Base-by-base conservation (phyloP, 2,797 vertebrate genomes). In the Gambusia yucatana region DNA sequence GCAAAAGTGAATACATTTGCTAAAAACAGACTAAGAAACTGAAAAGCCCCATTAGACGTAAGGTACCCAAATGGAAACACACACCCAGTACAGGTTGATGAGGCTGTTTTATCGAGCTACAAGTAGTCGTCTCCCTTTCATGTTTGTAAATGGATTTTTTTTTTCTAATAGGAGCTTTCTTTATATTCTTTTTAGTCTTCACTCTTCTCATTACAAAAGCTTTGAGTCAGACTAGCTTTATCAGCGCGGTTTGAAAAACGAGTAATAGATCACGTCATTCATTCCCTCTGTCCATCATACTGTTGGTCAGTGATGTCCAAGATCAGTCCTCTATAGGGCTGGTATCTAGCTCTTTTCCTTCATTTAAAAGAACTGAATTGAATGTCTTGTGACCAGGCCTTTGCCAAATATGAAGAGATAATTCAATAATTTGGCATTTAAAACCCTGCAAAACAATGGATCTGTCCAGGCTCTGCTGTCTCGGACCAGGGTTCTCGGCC, bases 11-110 rank as follows among this genome's bases (percentile, higher is more conserved):
- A 93, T 91, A 71, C 81, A 81, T 83, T 79, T 87, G 82, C 79
- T 74, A 72, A 83, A 93, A 85, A 84, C 78, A 76, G 78, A 77
- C 77, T 59, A 81, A 89, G 81, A 78, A 81, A 86, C 80, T 92
- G 89, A 94, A 93, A 93, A 91, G 91, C 86, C 90, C 94, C 95
- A 95, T 96, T 96, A 96, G 93, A 91, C 86, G 78, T 88, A 89
- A 92, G 86, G 83, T 77, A 87, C 72, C 73, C 78, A 90, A 91
- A 92, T 88, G 88, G 91, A 93, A 84, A 92, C 78, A 77, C 48
- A 76, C 77, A 79, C 25, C 20, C 77, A 50, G 76, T 50, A 75
- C 75, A 83, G 72, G 76, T 77, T 73, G 75, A 85, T 72, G 74
- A 86, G 82, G 82, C 82, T 87, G 81, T 89, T 93, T 83, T 92